Percentiles rank a stretch among this genome's conserved stretches.
phyloP scores from a whole-genome alignment of 92 coral and sea anemone genomes.

The Parazoanthus darwini region DNA sequence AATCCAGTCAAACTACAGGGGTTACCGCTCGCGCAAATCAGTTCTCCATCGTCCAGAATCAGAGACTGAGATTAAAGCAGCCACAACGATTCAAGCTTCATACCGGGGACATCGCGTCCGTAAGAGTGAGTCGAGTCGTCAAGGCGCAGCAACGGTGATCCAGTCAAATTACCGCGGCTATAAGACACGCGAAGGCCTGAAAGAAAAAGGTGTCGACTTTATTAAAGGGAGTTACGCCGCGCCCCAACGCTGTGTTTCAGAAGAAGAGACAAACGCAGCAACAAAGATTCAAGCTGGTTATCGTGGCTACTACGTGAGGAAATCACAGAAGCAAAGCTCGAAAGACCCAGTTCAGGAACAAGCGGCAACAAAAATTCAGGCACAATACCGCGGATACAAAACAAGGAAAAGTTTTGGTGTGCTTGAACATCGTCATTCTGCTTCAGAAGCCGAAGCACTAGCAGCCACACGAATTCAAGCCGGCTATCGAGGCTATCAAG shows the following conservation, averaged over 20 bases:
- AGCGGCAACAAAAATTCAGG: constrained; percentile 74
- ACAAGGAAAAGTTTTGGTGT: constrained; percentile 26
- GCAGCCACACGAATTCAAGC: constrained; percentile 86
- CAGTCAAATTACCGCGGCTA: constrained; percentile 60
- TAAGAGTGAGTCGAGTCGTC: constrained; percentile 14
- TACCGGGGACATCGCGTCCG: constrained; percentile 73
- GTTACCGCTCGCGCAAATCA: constrained; percentile 37
- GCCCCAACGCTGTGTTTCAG: neutral
- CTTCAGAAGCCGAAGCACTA: constrained; percentile 23
- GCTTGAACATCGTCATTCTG: constrained; percentile 4
- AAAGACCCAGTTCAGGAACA: neutral
- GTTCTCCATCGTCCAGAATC: constrained; percentile 34
- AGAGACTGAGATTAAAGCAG: constrained; percentile 53
- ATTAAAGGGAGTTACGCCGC: neutral
- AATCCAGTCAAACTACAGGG: constrained; percentile 69
- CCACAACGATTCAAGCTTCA: constrained; percentile 74
- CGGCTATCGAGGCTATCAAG: constrained; percentile 74
- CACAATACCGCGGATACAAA: constrained; percentile 64
- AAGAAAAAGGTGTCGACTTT: constrained; percentile 1
- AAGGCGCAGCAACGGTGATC: constrained; percentile 46
- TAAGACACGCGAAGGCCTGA: constrained; percentile 49
- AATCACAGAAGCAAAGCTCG: constrained; percentile 2
- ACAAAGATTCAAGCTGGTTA: constrained; percentile 68
- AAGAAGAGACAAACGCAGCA: constrained; percentile 53
- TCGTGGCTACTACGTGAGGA: constrained; percentile 68